Conservation (phyloP, 2,113 vertebrate species). For the Oxyura jamaicensis region DNA sequence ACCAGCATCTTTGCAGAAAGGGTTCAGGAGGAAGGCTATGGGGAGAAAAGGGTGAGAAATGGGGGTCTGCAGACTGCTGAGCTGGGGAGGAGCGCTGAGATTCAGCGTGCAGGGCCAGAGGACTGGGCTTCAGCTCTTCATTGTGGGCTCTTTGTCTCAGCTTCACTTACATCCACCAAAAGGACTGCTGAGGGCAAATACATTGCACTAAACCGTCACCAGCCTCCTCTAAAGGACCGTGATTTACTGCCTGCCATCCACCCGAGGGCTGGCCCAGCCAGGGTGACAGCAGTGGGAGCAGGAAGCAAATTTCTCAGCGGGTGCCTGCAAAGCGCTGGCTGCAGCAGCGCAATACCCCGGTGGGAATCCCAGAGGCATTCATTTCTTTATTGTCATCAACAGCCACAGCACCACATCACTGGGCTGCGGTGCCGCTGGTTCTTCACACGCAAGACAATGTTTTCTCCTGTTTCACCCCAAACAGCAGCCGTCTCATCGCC, state of each 20-base stretch:
- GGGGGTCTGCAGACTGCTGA: not conserved
- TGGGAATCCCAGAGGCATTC: not conserved
- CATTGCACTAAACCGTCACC: not conserved
- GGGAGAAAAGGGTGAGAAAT: not conserved
- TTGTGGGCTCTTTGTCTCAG: not conserved
- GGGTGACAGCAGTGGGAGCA: not conserved
- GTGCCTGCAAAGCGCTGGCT: not conserved
- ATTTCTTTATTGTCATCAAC: not conserved
- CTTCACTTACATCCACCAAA: not conserved
- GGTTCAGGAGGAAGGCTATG: not conserved
- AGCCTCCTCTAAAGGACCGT: not conserved
- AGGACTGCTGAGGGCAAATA: not conserved
- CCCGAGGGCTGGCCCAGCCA: not conserved
- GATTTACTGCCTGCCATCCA: not conserved
- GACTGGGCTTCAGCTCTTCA: not conserved
- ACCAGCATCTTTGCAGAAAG: not conserved
- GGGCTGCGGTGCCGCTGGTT: not conserved
- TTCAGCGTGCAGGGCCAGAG: not conserved
- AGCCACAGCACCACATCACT: not conserved
- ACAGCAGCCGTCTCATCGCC: not conserved
- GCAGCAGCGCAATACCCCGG: rapidly evolving
- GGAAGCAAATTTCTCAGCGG: not conserved
- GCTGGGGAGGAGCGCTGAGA: not conserved
- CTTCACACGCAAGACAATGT: rapidly evolving
- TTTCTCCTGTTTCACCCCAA: not conserved